Evolutionary conservation across 2,113 vertebrate species (phyloP).

Genomic region (Rhea pennata): DNA sequence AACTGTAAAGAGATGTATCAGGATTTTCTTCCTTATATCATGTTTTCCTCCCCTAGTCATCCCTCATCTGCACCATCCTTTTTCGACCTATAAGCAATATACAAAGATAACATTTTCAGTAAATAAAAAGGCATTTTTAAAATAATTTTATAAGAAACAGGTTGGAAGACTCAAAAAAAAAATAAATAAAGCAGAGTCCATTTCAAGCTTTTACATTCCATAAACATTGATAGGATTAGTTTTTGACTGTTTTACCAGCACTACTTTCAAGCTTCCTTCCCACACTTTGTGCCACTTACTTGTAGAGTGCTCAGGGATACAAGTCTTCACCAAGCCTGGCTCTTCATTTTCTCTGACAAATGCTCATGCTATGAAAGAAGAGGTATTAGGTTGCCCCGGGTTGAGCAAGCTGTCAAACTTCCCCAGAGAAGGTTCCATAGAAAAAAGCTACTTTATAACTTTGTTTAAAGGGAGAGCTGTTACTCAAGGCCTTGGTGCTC

Average conservation of each 20-base stretch:
- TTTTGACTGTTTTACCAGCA: slow-evolving; percentile 57
- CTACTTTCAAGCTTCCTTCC: slow-evolving; percentile 51
- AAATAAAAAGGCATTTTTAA: not conserved
- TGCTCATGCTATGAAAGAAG: slow-evolving; percentile 16
- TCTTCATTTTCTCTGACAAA: slow-evolving; percentile 21
- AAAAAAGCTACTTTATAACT: slow-evolving; percentile 47
- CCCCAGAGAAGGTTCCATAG: not conserved
- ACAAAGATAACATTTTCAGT: not conserved
- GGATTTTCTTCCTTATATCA: not conserved
- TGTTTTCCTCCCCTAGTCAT: not conserved
- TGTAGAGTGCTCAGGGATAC: slow-evolving; percentile 1
- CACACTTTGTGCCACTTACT: slow-evolving; percentile 52
- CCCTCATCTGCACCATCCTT: not conserved
- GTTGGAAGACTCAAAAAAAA: slow-evolving; percentile 2
- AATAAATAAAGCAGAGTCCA: not conserved
- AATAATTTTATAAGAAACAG: not conserved
- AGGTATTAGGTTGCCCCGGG: not conserved
- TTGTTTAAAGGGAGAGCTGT: slow-evolving; percentile 33
- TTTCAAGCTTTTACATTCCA: slow-evolving; percentile 42
- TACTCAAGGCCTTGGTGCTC: slow-evolving; percentile 42
- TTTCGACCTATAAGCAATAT: not conserved
- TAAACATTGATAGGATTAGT: slow-evolving; percentile 54
- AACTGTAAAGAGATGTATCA: not conserved
- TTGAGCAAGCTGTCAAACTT: slow-evolving; percentile 20
- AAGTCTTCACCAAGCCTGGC: slow-evolving; percentile 5